Base-by-base conservation (phyloP, 1,140 invertebrate species). In the Nephila pilipes region DNA sequence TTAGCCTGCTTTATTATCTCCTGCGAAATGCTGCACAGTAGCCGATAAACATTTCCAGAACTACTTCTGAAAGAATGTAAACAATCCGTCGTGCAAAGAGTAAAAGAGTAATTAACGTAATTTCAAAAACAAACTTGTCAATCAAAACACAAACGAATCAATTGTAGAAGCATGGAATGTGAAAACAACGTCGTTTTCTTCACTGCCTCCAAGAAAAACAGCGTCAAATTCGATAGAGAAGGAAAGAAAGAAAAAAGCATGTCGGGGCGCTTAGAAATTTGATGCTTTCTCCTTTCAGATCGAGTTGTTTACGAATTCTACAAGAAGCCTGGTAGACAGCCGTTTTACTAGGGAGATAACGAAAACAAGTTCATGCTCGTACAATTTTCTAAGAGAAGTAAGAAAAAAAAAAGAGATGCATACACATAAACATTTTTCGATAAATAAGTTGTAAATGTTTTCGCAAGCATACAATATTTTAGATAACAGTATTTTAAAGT, bases 251-350 rank as follows among this genome's bases (percentile, higher is more conserved):
- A 75, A 58, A 58, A 60, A 60, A 14, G 4, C 29, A 16, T 29
- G 14, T 22, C 8, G 14, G 32, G 69, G 10, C 16, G 38, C 22
- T 54, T 46, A 25, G 80, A 81, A 81, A 81, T 81, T 54, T 55
- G 38, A 81, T n/a, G 80, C 80, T 81, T 81, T 55, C 14, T 8
- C 5, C 46, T 5, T 75, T 29, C n/a, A 75, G 38, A 55, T n/a
- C 80, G 38, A 81, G 80, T 81, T 81, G 80, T 81, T 81, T 81
- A 81, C 80, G 80, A 81, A 54, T 81, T 81, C 38, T 46, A 6
- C 46, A 10, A 46, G 10, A 54, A 22, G 32, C 32, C 10, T 22
- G 20, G 38, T 22, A 81, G 46, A 81, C 22, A 81, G 63, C 63
- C 63, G 29, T 20, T 32, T 80, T 81, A 38, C 80, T 22, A 3